Conservation (phyloP, 30 jellyfish, hydroid and myxozoan species). For the Aurelia coerulea region DNA sequence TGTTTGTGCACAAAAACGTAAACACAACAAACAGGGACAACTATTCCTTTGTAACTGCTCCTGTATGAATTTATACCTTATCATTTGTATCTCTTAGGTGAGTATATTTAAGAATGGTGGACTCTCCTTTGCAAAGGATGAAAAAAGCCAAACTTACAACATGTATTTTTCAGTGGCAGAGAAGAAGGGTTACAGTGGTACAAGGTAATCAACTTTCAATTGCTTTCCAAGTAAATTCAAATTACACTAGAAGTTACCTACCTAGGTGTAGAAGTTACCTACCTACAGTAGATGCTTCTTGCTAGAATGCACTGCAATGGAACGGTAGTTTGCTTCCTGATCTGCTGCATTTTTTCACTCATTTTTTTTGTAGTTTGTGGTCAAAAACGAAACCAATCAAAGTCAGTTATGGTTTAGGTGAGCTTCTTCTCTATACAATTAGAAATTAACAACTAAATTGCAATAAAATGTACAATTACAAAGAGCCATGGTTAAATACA, state of each 20-base stretch:
- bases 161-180: slow-evolving; percentile 93
- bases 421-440: not conserved
- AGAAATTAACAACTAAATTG: too few relatives aligned
- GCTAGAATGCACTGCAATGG: too few relatives aligned
- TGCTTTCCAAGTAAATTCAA: too few relatives aligned
- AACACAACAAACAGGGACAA: too few relatives aligned
- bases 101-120: slow-evolving; percentile 18
- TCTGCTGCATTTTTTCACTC: not conserved
- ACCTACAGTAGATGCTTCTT: not conserved
- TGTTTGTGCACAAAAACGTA: too few relatives aligned
- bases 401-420: slow-evolving; percentile 95
- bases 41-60: too few relatives aligned
- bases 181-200: slow-evolving; percentile 98
- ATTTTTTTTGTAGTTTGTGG: slow-evolving; percentile 81
- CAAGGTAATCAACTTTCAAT: slow-evolving; percentile 54
- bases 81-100: slow-evolving; percentile 10
- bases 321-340: too few relatives aligned
- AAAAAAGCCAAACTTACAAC: slow-evolving; percentile 41
- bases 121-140: slow-evolving; percentile 12
- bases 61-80: too few relatives aligned
- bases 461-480: not conserved
- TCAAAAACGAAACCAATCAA: slow-evolving; percentile 82
- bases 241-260: too few relatives aligned
- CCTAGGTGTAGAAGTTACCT: not conserved
- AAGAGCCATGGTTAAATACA: too few relatives aligned